Base-by-base conservation (phyloP, 2,113 vertebrate genomes). In the Panthera tigris region DNA sequence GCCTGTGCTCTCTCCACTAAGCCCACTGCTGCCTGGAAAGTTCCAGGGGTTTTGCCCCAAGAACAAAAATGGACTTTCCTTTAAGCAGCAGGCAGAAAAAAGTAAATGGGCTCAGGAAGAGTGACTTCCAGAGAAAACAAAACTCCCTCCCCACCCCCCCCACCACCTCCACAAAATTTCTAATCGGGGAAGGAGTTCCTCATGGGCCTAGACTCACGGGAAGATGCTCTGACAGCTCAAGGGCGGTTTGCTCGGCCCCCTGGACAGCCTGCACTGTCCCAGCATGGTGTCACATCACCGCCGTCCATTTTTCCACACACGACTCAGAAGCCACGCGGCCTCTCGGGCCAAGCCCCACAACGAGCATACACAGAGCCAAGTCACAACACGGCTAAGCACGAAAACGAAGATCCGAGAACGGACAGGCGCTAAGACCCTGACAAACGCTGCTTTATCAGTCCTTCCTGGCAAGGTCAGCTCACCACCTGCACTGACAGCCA, bases 151-250 rank as follows among this genome's bases (percentile, higher is more conserved):
- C 1, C 25, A 0, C 18, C 39, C 13, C 25, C 73, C 1, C 39
- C 55, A 23, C 57, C 13, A 23, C 57, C 13, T 16, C 36, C 84
- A 65, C 25, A 39, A 19, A n/a, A 36, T 41, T 55, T 50, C 45
- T 12, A 8, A 68, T n/a, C 66, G 52, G 96, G 86, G 90, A 92
- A 85, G 87, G 93, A 78, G 69, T 15, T 76, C 39, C 55, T 19
- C 45, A 0, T 2, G 4, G 91, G 48, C 45, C 45, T 7, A 93
- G 73, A 52, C 39, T 7, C 8, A 21, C 3, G 29, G 31, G 69
- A 74, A 94, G 93, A 48, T 9, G 31, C 31, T 83, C 80, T 14
- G 9, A 21, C 16, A 55, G 69, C n/a, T 29, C 4, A 5, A 27
- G 50, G 41, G 78, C 33, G 8, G 16, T 7, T 7, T 9, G 36